Percentiles rank a stretch among this genome's conserved stretches.
Conservation (phyloP, 2,888 invertebrate genomes). For the Drosophila fungiperda region DNA sequence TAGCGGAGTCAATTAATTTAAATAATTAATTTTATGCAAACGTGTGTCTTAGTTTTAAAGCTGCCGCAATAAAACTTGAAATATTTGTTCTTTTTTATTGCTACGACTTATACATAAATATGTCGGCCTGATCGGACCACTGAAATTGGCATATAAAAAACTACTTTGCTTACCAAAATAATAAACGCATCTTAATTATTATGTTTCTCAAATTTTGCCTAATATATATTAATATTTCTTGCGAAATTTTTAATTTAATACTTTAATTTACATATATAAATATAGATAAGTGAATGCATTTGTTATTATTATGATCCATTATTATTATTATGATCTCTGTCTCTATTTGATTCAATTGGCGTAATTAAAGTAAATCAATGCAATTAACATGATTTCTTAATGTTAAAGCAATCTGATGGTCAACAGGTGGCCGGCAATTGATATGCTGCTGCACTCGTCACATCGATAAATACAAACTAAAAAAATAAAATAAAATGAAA, state of each 20-base stretch:
- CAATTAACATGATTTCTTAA: constrained; percentile 73
- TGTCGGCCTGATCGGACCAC: neutral
- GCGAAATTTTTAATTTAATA: neutral
- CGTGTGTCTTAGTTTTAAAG: neutral
- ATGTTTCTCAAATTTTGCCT: neutral
- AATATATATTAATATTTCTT: neutral
- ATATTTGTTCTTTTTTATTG: neutral
- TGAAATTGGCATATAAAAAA: neutral
- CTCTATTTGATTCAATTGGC: constrained; percentile 11
- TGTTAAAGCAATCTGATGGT: constrained; percentile 69
- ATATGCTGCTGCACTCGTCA: constrained; percentile 32
- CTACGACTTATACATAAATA: neutral
- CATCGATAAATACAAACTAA: constrained; percentile 58
- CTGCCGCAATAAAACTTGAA: neutral
- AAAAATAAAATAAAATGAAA: constrained; percentile 9
- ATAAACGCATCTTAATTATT: neutral
- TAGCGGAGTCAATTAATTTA: neutral
- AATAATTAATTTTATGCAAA: neutral
- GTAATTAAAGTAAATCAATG: constrained; percentile 56
- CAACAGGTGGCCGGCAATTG: constrained; percentile 74
- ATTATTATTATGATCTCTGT: constrained; percentile 2
- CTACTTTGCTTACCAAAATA: neutral
- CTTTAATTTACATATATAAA: neutral
- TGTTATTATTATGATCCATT: neutral
- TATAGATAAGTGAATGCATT: neutral